Evolutionary conservation across 2,797 vertebrate species (phyloP).

Genomic region (Percopsis omiscomaycus): DNA sequence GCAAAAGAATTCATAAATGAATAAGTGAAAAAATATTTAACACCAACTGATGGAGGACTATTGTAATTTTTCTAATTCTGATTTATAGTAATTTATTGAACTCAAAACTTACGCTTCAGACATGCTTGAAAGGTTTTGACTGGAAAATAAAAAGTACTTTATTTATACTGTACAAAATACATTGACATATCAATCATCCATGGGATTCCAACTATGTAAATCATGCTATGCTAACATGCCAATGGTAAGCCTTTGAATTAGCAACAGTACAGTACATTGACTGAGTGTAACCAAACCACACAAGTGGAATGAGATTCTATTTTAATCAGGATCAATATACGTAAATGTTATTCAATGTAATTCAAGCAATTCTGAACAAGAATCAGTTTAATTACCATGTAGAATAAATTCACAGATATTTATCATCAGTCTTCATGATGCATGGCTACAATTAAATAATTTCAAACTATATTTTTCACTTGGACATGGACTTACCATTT

Average conservation of each 20-base stretch:
- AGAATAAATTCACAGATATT: not conserved
- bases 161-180: not conserved
- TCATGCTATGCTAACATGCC: constrained; percentile 24
- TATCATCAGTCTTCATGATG: too few relatives aligned
- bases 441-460: too few relatives aligned
- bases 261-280: constrained; percentile 8
- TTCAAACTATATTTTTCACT: not conserved
- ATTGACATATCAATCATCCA: not conserved
- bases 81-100: constrained; percentile 1
- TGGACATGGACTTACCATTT: not conserved
- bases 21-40: constrained; percentile 6
- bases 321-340: constrained; percentile 11
- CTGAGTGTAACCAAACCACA: constrained; percentile 22
- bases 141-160: not conserved
- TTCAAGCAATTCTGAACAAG: not conserved
- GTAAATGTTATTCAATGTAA: not conserved
- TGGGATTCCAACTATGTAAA: constrained; percentile 10
- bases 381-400: not conserved
- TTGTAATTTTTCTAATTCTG: not conserved
- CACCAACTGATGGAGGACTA: not conserved
- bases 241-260: constrained; percentile 39
- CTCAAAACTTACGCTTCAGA: constrained; percentile 70
- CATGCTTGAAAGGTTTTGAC: constrained; percentile 52
- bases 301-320: constrained; percentile 27
- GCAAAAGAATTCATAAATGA: constrained; percentile 1